Percentiles rank a stretch among this genome's conserved stretches.
Evolutionary conservation across 2,888 invertebrate genomes (phyloP).

Genomic region (Mythimna lalbum): DNA sequence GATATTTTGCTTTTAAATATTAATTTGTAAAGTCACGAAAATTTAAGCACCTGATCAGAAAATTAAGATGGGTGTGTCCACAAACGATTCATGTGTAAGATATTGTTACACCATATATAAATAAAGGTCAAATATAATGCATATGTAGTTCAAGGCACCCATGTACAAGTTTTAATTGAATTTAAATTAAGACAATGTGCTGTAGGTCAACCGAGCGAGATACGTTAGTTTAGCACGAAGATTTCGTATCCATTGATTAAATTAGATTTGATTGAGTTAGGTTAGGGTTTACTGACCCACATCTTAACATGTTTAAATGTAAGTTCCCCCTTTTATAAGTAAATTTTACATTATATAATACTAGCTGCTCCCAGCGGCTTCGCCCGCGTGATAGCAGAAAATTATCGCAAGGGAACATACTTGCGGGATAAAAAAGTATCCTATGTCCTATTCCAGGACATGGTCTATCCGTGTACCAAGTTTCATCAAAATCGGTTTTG

Average conservation of each 20-base stretch:
- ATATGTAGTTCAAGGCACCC: constrained; percentile 63
- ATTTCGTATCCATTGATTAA: constrained; percentile 36
- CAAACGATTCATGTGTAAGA: constrained; percentile 4
- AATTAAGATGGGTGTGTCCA: constrained; percentile 5
- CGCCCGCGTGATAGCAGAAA: too few species aligned
- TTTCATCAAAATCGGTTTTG: too few species aligned
- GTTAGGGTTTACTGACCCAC: too few species aligned
- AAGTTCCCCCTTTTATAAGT: too few species aligned
- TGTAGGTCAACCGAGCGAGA: constrained; percentile 45
- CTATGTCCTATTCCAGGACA: too few species aligned
- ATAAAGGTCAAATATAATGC: constrained; percentile 50
- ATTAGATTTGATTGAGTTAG: background rate
- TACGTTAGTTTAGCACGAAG: constrained; percentile 43
- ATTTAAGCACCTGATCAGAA: background rate
- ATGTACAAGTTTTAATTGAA: constrained; percentile 58
- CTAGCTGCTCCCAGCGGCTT: too few species aligned
- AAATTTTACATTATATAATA: too few species aligned
- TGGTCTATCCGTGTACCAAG: too few species aligned
- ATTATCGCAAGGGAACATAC: too few species aligned
- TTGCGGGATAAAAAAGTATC: too few species aligned
- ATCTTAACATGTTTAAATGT: too few species aligned
- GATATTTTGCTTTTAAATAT: background rate
- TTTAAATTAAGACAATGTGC: constrained; percentile 58
- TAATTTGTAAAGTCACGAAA: background rate
- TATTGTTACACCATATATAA: constrained; percentile 27